A percentile compares a stretch with the other conserved stretches of the same genome.
phyloP scores from a whole-genome alignment of 2,797 vertebrate genomes.

The Amniataba percoides region DNA sequence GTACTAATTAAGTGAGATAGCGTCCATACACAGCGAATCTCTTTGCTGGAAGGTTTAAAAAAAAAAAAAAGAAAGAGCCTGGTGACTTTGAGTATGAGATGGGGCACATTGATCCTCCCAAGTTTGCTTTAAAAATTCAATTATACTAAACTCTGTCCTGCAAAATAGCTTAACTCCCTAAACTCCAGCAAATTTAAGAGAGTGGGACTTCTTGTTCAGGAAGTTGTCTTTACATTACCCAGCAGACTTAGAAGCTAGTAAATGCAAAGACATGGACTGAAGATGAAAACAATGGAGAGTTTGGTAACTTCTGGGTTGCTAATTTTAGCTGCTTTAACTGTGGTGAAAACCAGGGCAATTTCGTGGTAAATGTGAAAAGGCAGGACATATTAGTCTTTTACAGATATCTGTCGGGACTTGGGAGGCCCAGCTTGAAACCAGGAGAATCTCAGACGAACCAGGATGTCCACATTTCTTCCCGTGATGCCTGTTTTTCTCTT shows the following conservation, averaged over 20 bases:
- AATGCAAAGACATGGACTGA: not conserved
- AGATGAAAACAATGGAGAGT: not conserved
- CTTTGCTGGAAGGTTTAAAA: not conserved
- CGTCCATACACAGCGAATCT: not conserved
- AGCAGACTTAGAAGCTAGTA: not conserved
- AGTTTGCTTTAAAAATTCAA: slow-evolving; percentile 6
- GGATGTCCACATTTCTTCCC: not conserved
- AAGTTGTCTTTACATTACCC: not conserved
- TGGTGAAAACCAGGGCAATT: too few relatives aligned
- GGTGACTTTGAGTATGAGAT: not conserved
- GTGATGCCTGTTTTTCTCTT: not conserved
- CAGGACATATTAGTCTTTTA: too few relatives aligned
- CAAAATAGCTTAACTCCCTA: not conserved
- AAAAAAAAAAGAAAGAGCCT: not conserved
- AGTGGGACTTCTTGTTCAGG: not conserved
- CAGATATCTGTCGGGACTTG: too few relatives aligned
- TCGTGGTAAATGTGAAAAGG: too few relatives aligned
- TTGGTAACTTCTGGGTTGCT: not conserved
- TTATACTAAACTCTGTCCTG: slow-evolving; percentile 4
- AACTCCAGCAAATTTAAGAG: not conserved
- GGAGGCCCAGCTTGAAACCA: too few relatives aligned
- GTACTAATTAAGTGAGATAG: slow-evolving; percentile 38
- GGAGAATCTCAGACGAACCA: too few relatives aligned
- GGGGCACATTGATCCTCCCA: not conserved
- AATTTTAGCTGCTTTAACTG: not conserved